These are phyloP conservation scores for Schrankia costaestrigalis DNA, from an alignment of 2,888 invertebrate genomes.

Conservation along the genomic window DNA sequence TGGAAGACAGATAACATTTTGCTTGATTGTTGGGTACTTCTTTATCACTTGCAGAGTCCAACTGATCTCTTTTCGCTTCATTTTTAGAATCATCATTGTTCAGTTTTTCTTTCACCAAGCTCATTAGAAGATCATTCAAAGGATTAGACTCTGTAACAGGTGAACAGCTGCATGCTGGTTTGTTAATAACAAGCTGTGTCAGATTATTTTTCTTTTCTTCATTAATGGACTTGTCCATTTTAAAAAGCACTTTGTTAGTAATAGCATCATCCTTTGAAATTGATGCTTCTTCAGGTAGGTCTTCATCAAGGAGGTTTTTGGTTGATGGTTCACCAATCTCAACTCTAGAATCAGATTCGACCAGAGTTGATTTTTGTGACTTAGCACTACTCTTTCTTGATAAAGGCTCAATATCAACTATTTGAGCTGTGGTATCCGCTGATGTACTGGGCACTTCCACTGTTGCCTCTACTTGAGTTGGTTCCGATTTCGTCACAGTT, in stretches of 20 bases:
- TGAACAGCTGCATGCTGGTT: slow-evolving; percentile 71
- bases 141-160: slow-evolving; percentile 72
- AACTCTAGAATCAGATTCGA: slow-evolving; percentile 42
- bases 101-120: slow-evolving; percentile 72
- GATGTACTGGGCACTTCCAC: slow-evolving; percentile 58
- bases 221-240: slow-evolving; percentile 57
- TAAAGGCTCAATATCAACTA: slow-evolving; percentile 54
- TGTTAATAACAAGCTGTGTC: slow-evolving; percentile 65
- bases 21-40: slow-evolving; percentile 87
- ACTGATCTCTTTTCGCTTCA: slow-evolving; percentile 79
- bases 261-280: slow-evolving; percentile 74
- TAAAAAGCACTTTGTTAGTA: slow-evolving; percentile 71
- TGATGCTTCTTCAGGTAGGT: slow-evolving; percentile 56
- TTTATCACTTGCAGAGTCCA: slow-evolving; percentile 67
- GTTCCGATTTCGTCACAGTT: slow-evolving; percentile 54
- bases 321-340: slow-evolving; percentile 61
- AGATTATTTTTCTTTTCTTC: slow-evolving; percentile 72
- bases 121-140: slow-evolving; percentile 74
- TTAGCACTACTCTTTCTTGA: slow-evolving; percentile 80
- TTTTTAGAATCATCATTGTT: slow-evolving; percentile 85
- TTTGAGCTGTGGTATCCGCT: slow-evolving; percentile 29
- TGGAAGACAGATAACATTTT: slow-evolving; percentile 83
- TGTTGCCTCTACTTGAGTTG: slow-evolving; percentile 46
- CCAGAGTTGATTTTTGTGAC: slow-evolving; percentile 75
- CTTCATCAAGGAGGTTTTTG: slow-evolving; percentile 67